Evolutionary conservation across 2,797 vertebrate species (phyloP).

Genomic region (Channa striata): DNA sequence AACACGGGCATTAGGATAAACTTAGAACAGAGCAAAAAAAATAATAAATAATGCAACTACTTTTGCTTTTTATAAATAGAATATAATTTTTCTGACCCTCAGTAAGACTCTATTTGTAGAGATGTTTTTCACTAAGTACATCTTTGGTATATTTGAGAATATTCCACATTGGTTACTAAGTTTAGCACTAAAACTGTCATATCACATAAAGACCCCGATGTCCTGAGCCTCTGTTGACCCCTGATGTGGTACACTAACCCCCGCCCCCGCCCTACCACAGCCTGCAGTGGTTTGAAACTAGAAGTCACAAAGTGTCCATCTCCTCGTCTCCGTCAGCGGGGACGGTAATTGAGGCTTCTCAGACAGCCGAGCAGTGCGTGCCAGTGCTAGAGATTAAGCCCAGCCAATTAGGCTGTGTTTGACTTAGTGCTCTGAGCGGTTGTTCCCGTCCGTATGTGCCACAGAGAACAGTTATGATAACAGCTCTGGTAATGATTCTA

Average conservation of each 20-base stretch:
- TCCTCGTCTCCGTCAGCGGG: slow-evolving; percentile 49
- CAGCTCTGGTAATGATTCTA: slow-evolving; percentile 62
- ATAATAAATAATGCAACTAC: background rate
- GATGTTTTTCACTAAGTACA: too few relatives aligned
- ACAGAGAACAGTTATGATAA: slow-evolving; percentile 57
- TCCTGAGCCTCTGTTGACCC: slow-evolving; percentile 1
- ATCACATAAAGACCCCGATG: background rate
- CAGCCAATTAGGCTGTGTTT: slow-evolving; percentile 73
- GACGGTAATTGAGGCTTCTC: slow-evolving; percentile 58
- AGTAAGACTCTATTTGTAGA: background rate
- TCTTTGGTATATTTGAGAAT: background rate
- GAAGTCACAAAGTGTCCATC: slow-evolving; percentile 55
- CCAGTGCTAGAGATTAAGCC: slow-evolving; percentile 60
- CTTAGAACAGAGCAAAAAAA: background rate
- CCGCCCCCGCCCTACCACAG: background rate
- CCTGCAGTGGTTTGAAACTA: slow-evolving; percentile 32
- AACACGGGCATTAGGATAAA: background rate
- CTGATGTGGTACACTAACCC: background rate
- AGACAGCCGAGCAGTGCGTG: slow-evolving; percentile 46
- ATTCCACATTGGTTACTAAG: background rate
- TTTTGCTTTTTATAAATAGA: background rate
- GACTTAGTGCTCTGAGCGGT: slow-evolving; percentile 68
- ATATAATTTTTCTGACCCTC: background rate
- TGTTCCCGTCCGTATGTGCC: slow-evolving; percentile 64
- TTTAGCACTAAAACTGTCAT: background rate